A percentile compares a stretch with the other conserved stretches of the same genome.
phyloP scores from a whole-genome alignment of 53 echinoderm and acorn worm species.

The Crossaster papposus region DNA sequence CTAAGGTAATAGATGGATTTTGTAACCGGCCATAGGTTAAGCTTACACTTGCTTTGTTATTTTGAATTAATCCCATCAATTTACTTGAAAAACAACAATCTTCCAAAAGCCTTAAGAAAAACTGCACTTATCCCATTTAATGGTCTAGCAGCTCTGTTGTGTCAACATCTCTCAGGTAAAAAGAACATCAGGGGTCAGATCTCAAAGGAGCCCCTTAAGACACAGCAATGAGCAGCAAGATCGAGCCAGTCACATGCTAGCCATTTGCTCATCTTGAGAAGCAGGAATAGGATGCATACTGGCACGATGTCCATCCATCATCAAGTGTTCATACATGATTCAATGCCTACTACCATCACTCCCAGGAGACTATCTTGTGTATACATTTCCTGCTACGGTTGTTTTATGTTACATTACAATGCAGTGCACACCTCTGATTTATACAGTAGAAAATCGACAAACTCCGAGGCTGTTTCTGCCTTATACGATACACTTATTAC shows the following conservation, averaged over 20 bases:
- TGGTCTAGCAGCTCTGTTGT: neutral
- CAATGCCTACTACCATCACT: constrained; percentile 7
- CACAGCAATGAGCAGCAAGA: neutral
- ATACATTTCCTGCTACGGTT: constrained; percentile 46
- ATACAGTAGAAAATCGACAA: constrained; percentile 12
- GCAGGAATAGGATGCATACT: neutral
- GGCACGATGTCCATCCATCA: constrained; percentile 30
- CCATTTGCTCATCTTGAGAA: neutral
- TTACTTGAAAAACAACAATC: neutral
- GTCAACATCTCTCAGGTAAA: neutral
- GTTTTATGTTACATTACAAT: constrained; percentile 48
- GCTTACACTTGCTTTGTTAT: too few relatives aligned
- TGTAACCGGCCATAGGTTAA: too few relatives aligned
- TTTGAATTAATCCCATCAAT: too few relatives aligned
- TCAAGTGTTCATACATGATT: constrained; percentile 59
- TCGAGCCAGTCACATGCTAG: neutral
- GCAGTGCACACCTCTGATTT: neutral
- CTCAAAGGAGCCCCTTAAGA: neutral
- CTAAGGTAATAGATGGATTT: too few relatives aligned
- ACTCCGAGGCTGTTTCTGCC: neutral
- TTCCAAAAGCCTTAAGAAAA: neutral
- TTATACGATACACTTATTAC: constrained; percentile 19
- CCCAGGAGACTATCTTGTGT: constrained; percentile 23
- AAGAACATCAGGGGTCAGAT: constrained; percentile 2
- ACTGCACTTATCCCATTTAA: neutral